phyloP scores from a whole-genome alignment of 2,797 vertebrate species.

The Streptopelia turtur region DNA sequence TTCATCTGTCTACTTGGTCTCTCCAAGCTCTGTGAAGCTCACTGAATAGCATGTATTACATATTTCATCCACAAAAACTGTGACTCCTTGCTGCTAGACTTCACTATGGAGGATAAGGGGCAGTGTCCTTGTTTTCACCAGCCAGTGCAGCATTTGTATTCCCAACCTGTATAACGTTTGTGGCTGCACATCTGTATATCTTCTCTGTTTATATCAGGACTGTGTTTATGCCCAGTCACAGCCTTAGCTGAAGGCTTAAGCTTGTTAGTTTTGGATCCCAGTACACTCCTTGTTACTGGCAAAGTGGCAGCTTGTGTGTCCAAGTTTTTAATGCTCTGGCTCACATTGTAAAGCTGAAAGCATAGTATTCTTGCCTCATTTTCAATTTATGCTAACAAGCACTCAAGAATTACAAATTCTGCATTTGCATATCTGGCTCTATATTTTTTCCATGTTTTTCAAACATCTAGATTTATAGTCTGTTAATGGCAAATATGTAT shows the following conservation, averaged over 20 bases:
- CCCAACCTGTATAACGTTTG: background rate
- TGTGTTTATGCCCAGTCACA: background rate
- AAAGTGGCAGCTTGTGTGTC: background rate
- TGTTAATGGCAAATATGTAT: background rate
- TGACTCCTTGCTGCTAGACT: background rate
- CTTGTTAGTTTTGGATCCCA: background rate
- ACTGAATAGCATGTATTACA: fast-evolving
- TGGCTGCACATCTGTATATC: background rate
- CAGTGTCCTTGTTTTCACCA: background rate
- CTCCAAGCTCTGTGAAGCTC: background rate
- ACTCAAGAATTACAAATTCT: background rate
- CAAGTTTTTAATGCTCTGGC: background rate
- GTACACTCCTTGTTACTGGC: background rate
- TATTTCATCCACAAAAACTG: background rate
- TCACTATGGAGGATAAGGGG: background rate
- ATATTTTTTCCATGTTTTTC: background rate
- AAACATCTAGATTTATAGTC: background rate
- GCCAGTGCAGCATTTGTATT: background rate
- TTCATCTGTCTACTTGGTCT: background rate
- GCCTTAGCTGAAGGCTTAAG: background rate
- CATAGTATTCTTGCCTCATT: background rate
- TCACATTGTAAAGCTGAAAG: background rate
- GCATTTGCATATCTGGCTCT: slow-evolving; percentile 41
- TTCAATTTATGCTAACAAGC: background rate
- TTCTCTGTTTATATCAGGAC: background rate